Evolutionary conservation across 2,113 vertebrate species (phyloP).

Genomic region (Cromileptes altivelis): DNA sequence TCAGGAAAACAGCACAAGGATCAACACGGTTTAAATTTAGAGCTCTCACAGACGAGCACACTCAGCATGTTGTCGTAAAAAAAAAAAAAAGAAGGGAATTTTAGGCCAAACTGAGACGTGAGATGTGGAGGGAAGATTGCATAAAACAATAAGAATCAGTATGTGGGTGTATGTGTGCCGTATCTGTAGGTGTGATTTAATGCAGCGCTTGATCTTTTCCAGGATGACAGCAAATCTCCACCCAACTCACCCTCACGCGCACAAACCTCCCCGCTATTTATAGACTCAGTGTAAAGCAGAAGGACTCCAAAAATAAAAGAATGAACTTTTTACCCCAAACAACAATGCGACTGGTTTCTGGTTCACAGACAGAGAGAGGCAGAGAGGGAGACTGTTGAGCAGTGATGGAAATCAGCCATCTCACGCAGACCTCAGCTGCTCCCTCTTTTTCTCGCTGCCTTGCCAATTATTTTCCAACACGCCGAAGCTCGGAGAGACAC

Average conservation of each 20-base stretch:
- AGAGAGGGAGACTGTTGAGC: conserved; percentile 68
- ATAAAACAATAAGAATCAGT: conserved; percentile 39
- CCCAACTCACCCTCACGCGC: conserved; percentile 38
- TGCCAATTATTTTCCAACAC: conserved; percentile 48
- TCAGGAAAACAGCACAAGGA: conserved; percentile 55
- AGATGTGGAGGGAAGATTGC: conserved; percentile 18
- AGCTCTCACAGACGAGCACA: conserved; percentile 55
- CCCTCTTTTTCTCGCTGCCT: conserved; percentile 11
- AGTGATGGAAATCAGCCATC: conserved; percentile 75
- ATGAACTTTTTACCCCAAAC: conserved; percentile 81
- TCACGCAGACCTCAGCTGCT: conserved; percentile 82
- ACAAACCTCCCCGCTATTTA: conserved; percentile 67
- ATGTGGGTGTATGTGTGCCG: background rate
- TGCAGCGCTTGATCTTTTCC: conserved; percentile 59
- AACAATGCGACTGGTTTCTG: conserved; percentile 70
- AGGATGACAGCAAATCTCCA: conserved; percentile 67
- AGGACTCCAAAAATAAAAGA: conserved; percentile 73
- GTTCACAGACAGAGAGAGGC: conserved; percentile 48
- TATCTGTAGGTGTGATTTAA: conserved; percentile 43
- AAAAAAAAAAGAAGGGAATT: conserved; percentile 21
- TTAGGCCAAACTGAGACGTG: conserved; percentile 42
- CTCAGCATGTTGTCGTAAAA: conserved; percentile 56
- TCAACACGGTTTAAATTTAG: conserved; percentile 67
- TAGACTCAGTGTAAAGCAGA: conserved; percentile 67
- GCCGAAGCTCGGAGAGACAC: conserved; percentile 10